These are phyloP conservation scores for Gerosis bhagava DNA, from an alignment of 2,888 invertebrate genomes.

Conservation along the genomic window DNA sequence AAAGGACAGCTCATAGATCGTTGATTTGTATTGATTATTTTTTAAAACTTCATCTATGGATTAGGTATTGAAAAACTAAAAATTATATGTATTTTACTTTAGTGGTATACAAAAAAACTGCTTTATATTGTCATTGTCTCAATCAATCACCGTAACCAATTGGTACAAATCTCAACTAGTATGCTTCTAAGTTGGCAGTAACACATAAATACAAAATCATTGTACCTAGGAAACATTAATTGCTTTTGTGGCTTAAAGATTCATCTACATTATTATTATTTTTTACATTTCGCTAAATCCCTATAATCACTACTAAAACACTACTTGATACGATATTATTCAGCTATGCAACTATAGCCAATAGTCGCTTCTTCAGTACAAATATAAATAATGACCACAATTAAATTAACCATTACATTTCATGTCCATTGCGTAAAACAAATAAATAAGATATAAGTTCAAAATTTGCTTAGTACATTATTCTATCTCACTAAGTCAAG, in stretches of 20 bases:
- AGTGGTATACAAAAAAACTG: too few species aligned
- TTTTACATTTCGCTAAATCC: constrained; percentile 45
- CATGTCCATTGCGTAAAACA: constrained; percentile 1
- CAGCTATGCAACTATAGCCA: constrained; percentile 15
- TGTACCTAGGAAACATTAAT: constrained; percentile 64
- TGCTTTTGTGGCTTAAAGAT: constrained; percentile 45
- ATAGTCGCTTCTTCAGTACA: background rate
- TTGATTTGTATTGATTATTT: too few species aligned
- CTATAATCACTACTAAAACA: constrained; percentile 32
- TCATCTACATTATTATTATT: constrained; percentile 35
- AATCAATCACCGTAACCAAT: constrained; percentile 11
- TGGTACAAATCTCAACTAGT: background rate
- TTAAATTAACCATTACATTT: constrained; percentile 7
- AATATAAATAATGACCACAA: constrained; percentile 11
- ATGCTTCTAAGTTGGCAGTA: constrained; percentile 10
- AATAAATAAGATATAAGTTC: background rate
- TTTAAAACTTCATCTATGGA: too few species aligned
- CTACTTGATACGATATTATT: constrained; percentile 13
- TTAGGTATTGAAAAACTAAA: too few species aligned
- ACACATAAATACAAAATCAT: constrained; percentile 41
- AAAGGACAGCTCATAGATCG: too few species aligned
- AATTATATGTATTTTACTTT: too few species aligned
- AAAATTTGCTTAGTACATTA: constrained; percentile 6
- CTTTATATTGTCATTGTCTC: too few species aligned
- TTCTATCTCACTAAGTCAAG: background rate